Evolutionary conservation across 2,797 vertebrate genomes (phyloP).

Genomic region (Psittacula echo): DNA sequence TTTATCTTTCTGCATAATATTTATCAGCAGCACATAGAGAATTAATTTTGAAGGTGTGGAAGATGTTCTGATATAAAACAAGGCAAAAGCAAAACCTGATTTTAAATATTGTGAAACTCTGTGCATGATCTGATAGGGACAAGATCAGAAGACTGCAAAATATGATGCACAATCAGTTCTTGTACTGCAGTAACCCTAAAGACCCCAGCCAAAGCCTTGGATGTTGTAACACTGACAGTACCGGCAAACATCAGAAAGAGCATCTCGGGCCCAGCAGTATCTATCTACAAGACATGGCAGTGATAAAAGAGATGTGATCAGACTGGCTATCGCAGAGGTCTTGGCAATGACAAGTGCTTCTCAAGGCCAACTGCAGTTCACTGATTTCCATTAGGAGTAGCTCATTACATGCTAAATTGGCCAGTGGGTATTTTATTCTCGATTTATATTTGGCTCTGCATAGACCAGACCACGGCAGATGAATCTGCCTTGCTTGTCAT

Average conservation of each 20-base stretch:
- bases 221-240: not conserved
- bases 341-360: conserved; percentile 35
- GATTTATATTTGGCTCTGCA: conserved; percentile 1
- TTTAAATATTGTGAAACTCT: conserved; percentile 13
- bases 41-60: not conserved
- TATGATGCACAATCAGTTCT: not conserved
- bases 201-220: not conserved
- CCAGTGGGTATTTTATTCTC: not conserved
- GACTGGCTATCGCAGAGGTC: not conserved
- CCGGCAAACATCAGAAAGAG: conserved; percentile 19
- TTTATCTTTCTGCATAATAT: not conserved
- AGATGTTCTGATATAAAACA: not conserved
- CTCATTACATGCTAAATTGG: conserved; percentile 10
- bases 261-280: not conserved
- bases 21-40: not conserved
- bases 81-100: not conserved
- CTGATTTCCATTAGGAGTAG: conserved; percentile 28
- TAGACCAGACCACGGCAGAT: not conserved
- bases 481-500: not conserved
- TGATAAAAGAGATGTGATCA: conserved; percentile 19
- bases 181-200: not conserved
- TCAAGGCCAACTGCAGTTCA: conserved; percentile 33
- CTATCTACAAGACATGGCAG: not conserved
- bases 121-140: not conserved
- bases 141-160: not conserved